These are phyloP conservation scores for Bellardia bayeri DNA, from an alignment of 2,888 invertebrate species.

Conservation along the genomic window DNA sequence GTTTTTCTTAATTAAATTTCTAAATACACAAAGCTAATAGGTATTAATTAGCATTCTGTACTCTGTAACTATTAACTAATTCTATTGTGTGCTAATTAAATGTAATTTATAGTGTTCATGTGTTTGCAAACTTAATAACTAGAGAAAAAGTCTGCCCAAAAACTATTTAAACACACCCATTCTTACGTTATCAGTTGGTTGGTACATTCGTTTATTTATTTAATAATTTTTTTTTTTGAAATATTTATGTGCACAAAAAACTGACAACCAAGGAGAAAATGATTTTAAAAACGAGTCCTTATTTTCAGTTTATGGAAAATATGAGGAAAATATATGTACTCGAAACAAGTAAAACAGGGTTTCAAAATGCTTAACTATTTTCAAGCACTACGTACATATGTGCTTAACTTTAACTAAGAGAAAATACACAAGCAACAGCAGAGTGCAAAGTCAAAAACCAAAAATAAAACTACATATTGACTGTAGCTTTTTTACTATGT, in stretches of 20 bases:
- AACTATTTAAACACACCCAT: slow-evolving; percentile 33
- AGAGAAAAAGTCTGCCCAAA: slow-evolving; percentile 5
- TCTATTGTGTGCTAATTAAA: not conserved
- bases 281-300: slow-evolving; percentile 33
- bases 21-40: too few species aligned
- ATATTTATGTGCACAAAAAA: slow-evolving; percentile 11
- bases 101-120: slow-evolving; percentile 23
- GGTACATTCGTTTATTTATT: not conserved
- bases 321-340: not conserved
- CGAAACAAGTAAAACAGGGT: not conserved
- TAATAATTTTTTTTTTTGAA: not conserved
- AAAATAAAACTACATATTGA: too few species aligned
- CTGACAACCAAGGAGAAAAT: slow-evolving; percentile 34
- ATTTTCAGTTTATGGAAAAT: slow-evolving; percentile 37
- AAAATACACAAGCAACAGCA: too few species aligned
- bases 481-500: too few species aligned
- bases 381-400: too few species aligned
- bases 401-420: not conserved
- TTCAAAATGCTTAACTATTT: too few species aligned
- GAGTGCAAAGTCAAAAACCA: too few species aligned
- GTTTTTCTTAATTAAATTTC: too few species aligned
- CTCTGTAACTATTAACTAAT: not conserved
- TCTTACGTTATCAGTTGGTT: slow-evolving; percentile 1
- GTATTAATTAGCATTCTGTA: not conserved
- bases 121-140: not conserved